Evolutionary conservation across 2,888 invertebrate species (phyloP), one percentile per base, ranked within the genome.

Genomic region (Sipha maydis): DNA sequence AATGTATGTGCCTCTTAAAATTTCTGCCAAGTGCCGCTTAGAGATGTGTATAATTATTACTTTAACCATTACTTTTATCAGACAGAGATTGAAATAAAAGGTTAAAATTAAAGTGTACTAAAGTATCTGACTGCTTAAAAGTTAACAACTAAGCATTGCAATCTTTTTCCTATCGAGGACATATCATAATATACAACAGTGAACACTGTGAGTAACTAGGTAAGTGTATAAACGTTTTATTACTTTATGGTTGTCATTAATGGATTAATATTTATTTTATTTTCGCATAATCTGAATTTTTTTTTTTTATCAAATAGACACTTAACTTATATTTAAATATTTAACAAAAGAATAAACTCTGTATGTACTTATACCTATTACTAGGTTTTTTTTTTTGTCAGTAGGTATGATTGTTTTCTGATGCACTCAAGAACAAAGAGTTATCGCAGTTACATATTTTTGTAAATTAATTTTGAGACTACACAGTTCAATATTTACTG

Each of bases 221-320:
- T 69, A 28, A 69, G 28, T 69, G 69, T 69, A n/a, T 69, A 28
- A 69, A 28, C 69, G 25, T 69, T 69, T 69, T 69, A 69, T 69
- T 11, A 69, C 69, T 69, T 69, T 69, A 69, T 69, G 69, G 28
- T 69, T 69, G 28, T 69, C 28, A 69, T 69, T 69, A 69, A 69
- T 28, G 25, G 69, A 69, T 69, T 69, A 69, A 69, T 69, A 28
- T 61, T 61, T 61, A 21, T 61, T 61, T 14, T 11, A 69, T 69
- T 69, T 69, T 69, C 17, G n/a, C 8, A 69, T 69, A 69, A 69
- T 28, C 69, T 25, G 3, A 1, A 8, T 3, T 7, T 61, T 61
- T 61, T 67, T n/a, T 67, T n/a, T 69, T 69, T 69, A 69, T 69
- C 69, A 69, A 25, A 28, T 69, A 9, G 69, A 28, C 11, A n/a